Evolutionary conservation across 2,797 vertebrate genomes (phyloP).

Genomic region (Mus spretus): DNA sequence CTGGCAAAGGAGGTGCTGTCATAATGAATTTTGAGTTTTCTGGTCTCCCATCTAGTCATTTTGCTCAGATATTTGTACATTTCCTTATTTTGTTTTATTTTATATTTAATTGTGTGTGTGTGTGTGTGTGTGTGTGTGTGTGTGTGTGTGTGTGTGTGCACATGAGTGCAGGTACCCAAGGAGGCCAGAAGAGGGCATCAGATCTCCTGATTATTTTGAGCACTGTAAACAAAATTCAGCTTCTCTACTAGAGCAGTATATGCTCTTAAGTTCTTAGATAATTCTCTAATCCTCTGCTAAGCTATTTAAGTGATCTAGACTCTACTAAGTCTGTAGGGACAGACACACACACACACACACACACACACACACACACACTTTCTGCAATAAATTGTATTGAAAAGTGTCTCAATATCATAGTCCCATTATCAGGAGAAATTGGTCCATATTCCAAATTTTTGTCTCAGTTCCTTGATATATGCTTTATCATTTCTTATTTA

Average conservation of each 20-base stretch:
- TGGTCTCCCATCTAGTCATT: not conserved
- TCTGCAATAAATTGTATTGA: not conserved
- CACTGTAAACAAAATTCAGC: not conserved
- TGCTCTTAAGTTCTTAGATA: not conserved
- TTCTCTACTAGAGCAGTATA: not conserved
- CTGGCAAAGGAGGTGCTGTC: not conserved
- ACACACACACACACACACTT: not conserved
- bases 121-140: not conserved
- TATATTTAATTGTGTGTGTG: not conserved
- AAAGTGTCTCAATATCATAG: not conserved
- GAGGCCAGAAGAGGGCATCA: not conserved
- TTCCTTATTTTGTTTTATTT: not conserved
- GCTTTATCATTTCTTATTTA: not conserved
- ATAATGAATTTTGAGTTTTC: not conserved
- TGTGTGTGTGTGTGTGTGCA: not conserved
- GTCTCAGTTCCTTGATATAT: not conserved
- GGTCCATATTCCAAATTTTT: not conserved
- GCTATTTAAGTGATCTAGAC: not conserved
- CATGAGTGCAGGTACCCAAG: not conserved
- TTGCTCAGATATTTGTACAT: not conserved
- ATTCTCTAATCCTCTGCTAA: not conserved
- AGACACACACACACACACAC: not conserved
- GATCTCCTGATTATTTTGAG: not conserved
- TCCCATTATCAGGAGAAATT: not conserved
- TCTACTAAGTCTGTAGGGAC: not conserved